These are phyloP conservation scores for Apocrypta bakeri DNA, from an alignment of 1,140 invertebrate genomes.

Conservation along the genomic window DNA sequence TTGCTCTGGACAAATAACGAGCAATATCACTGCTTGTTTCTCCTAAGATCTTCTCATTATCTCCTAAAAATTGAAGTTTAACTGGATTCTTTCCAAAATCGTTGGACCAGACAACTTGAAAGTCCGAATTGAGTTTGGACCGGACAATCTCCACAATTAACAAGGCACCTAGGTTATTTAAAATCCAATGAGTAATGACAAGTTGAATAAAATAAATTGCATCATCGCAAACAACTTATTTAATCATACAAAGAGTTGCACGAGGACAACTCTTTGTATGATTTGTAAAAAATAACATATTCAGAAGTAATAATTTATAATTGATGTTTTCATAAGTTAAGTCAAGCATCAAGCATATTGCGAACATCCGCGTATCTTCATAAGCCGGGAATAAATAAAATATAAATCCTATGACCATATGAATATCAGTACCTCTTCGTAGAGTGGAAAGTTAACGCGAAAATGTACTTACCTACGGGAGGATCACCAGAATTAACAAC, in stretches of 20 bases:
- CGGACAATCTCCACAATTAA: slow-evolving; percentile 64
- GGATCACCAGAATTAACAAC: slow-evolving; percentile 59
- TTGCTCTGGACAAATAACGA: slow-evolving; percentile 65
- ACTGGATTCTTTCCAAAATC: slow-evolving; percentile 60
- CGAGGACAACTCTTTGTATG: no score
- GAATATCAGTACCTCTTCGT: background rate
- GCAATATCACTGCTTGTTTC: slow-evolving; percentile 61
- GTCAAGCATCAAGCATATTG: background rate
- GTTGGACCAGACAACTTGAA: slow-evolving; percentile 62
- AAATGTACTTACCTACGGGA: slow-evolving; percentile 58
- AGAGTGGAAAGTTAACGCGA: background rate
- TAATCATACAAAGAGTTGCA: no score
- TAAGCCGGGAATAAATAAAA: background rate
- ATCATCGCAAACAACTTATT: no score
- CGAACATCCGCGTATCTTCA: no score
- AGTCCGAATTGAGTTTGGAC: slow-evolving; percentile 60
- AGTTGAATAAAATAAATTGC: background rate
- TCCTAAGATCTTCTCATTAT: slow-evolving; percentile 42
- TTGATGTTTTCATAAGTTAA: background rate
- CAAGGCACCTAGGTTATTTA: slow-evolving; percentile 65
- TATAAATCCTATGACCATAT: background rate
- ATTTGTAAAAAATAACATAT: background rate
- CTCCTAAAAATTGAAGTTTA: slow-evolving; percentile 60
- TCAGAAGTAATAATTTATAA: background rate
- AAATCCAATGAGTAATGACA: background rate